A percentile compares a stretch with the other conserved stretches of the same genome.
These are phyloP conservation scores for Aleiodes sp. DNA, from an alignment of 1,140 invertebrate species.

Conservation along the genomic window DNA sequence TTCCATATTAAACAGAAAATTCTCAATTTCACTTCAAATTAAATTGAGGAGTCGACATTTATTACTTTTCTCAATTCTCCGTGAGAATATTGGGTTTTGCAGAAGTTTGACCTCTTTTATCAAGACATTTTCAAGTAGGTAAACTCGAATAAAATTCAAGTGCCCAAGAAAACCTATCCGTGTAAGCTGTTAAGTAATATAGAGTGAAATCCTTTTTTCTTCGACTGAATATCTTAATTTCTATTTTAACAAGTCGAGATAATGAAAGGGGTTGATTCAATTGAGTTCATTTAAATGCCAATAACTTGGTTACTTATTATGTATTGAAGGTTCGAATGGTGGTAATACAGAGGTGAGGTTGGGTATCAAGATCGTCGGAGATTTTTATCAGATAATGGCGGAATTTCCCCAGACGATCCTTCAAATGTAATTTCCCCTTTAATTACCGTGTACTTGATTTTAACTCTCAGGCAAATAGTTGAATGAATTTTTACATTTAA, in stretches of 20 bases:
- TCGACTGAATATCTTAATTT: no score
- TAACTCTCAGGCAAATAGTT: no score
- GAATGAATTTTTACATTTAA: not conserved
- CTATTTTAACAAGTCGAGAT: no score
- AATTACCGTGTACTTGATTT: not conserved
- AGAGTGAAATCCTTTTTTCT: no score
- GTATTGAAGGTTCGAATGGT: no score
- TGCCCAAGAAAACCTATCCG: no score
- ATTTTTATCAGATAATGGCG: constrained; percentile 35
- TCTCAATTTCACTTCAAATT: not conserved
- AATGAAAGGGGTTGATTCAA: no score
- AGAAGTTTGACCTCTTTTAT: constrained; percentile 7
- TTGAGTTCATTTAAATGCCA: no score
- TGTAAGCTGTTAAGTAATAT: no score
- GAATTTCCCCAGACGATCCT: constrained; percentile 31
- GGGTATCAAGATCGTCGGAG: not conserved
- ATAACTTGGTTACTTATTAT: no score
- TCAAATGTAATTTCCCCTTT: not conserved
- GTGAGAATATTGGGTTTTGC: not conserved
- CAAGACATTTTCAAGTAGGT: not conserved
- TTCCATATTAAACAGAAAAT: not conserved
- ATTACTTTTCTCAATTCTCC: not conserved
- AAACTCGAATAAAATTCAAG: not conserved
- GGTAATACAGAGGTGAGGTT: not conserved
- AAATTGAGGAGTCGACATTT: constrained; percentile 1